These are phyloP conservation scores for Hycleus cichorii DNA, from an alignment of 1,140 invertebrate genomes.

Conservation along the genomic window DNA sequence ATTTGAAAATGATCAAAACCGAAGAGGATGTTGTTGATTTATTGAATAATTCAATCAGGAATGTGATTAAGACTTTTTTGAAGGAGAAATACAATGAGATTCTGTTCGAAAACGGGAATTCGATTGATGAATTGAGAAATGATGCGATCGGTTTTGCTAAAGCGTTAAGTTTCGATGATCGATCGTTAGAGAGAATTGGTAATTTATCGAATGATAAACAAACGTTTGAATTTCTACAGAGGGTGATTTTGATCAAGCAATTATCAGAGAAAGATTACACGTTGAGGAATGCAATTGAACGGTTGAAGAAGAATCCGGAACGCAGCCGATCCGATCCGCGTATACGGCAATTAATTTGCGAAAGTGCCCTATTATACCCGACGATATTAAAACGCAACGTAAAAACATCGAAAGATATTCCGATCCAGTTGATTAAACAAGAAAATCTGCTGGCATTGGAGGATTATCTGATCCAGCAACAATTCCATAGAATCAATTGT, in stretches of 20 bases:
- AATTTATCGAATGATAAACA: constrained; percentile 39
- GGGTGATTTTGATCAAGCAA: constrained; percentile 64
- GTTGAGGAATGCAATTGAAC: constrained; percentile 50
- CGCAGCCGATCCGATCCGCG: constrained; percentile 57
- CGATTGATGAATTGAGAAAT: constrained; percentile 39
- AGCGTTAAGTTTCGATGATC: constrained; percentile 53
- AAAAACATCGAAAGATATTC: constrained; percentile 51
- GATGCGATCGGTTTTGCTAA: constrained; percentile 65
- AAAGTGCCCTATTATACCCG: constrained; percentile 54
- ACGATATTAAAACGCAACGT: too few relatives aligned
- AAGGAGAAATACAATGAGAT: not conserved
- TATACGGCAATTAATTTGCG: constrained; percentile 58
- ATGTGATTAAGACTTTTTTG: constrained; percentile 21
- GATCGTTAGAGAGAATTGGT: constrained; percentile 7
- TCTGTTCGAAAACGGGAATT: not conserved
- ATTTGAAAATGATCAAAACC: constrained; percentile 25
- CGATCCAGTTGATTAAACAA: constrained; percentile 53
- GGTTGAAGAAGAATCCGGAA: constrained; percentile 57
- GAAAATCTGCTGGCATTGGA: constrained; percentile 67
- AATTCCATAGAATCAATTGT: constrained; percentile 48
- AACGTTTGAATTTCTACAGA: constrained; percentile 59
- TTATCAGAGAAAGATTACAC: constrained; percentile 59
- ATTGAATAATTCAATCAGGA: constrained; percentile 29
- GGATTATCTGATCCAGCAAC: constrained; percentile 54
- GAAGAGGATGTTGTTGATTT: constrained; percentile 32